These are phyloP conservation scores for Helicoverpa armigera DNA, from an alignment of 1,140 invertebrate genomes.

Conservation along the genomic window DNA sequence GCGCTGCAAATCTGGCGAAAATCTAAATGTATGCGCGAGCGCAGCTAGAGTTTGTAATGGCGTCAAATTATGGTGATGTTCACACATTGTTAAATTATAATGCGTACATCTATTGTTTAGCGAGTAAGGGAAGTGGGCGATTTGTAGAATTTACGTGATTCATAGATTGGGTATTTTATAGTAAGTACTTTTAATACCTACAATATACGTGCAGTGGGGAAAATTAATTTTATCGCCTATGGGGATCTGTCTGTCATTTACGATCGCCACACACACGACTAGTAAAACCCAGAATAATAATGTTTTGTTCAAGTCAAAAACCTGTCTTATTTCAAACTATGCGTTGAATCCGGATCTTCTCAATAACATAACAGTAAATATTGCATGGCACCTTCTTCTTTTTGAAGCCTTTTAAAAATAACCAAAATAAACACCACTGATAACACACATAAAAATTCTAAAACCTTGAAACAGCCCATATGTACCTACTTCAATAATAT, in stretches of 20 bases:
- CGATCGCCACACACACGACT: no score
- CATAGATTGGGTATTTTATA: background rate
- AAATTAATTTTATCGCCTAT: no score
- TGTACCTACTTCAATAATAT: background rate
- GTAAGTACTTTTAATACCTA: background rate
- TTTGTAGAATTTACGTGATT: conserved; percentile 8
- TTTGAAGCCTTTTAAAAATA: no score
- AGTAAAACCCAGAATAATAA: no score
- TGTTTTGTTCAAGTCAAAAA: no score
- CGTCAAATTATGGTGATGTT: background rate
- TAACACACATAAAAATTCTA: conserved; percentile 7
- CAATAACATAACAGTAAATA: no score
- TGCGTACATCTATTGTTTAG: conserved; percentile 1
- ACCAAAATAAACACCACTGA: no score
- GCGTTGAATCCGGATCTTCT: no score
- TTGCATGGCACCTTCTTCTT: no score
- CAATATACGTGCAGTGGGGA: no score
- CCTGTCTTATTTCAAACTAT: no score
- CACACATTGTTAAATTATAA: background rate
- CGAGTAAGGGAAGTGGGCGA: conserved; percentile 2
- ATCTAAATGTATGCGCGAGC: background rate
- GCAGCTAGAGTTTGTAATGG: background rate
- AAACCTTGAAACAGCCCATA: conserved; percentile 6
- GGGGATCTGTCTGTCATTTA: no score
- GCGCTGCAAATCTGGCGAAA: conserved; percentile 5